Percentiles rank a stretch among this genome's conserved stretches.
Evolutionary conservation across 1,140 invertebrate genomes (phyloP).

Genomic region (Pseudomyrmex dendroicus): DNA sequence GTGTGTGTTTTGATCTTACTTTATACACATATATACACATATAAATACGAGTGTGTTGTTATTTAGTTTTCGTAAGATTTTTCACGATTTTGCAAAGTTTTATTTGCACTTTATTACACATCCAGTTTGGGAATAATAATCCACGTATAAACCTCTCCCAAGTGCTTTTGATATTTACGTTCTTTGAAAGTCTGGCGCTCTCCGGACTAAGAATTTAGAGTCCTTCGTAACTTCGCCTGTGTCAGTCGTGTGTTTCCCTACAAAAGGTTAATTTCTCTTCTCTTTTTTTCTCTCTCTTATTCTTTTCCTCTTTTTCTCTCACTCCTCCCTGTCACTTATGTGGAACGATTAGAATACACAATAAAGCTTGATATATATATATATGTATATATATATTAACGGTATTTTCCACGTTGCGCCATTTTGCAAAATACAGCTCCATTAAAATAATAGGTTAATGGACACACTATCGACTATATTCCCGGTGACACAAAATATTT

Average conservation of each 20-base stretch:
- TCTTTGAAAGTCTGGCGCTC: neutral
- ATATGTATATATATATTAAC: conserved; percentile 13
- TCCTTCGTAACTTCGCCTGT: neutral
- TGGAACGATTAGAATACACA: neutral
- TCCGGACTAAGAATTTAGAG: neutral
- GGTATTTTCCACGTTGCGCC: neutral
- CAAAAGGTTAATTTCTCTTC: conserved; percentile 11
- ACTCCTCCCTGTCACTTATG: too few relatives aligned
- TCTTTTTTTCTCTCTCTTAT: too few relatives aligned
- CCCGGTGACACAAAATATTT: conserved; percentile 37
- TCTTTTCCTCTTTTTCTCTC: too few relatives aligned
- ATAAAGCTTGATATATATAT: conserved; percentile 15
- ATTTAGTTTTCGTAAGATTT: conserved; percentile 3
- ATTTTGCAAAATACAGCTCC: conserved; percentile 37
- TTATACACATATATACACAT: neutral
- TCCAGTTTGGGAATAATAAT: conserved; percentile 2
- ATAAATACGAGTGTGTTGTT: neutral
- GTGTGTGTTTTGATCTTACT: neutral
- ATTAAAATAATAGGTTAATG: conserved; percentile 43
- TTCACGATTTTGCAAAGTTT: neutral
- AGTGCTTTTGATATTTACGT: conserved; percentile 37
- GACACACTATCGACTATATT: conserved; percentile 7
- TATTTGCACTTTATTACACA: neutral
- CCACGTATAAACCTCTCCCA: neutral
- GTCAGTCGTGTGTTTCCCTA: neutral